Evolutionary conservation across 2,888 invertebrate genomes (phyloP), one percentile per base, ranked within the genome.

Genomic region (Torymus aiolomorphi): DNA sequence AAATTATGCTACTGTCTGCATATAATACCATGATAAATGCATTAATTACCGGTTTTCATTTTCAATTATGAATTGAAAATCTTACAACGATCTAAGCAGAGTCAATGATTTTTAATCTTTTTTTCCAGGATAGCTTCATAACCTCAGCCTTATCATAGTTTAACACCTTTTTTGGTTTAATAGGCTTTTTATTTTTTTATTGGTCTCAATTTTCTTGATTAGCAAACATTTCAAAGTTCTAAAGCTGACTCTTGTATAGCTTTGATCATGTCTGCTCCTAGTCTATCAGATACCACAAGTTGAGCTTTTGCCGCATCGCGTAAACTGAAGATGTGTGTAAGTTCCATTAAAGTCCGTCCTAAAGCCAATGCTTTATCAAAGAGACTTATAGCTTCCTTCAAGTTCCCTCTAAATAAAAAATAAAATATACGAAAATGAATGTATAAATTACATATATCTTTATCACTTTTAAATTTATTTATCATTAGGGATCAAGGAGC

Each of bases 241-340:
- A 82, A 85, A 80, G 82, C 76, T 72, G 83, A 66, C 77, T 72
- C 82, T 59, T 84, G 84, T 5, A 86, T 71, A 76, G 84, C 84
- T 75, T 80, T 83, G 62, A 91, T 88, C 83, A 91, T 87, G 73
- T 94, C 93, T 42, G 93, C 91, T 80, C 95, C 95, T 91, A 96
- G 92, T 89, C 94, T 94, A 84, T 94, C 93, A 0, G 95, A 95
- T 61, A 97, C 95, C 89, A 94, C 95, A 71, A 96, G 91, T 91
- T 98, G 98, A 49, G 97, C 96, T 84, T 95, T 93, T 12, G 98
- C 97, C 18, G 98, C 98, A 91, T 97, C 96, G 87, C 95, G 94
- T 84, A 98, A 91, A 2, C 97, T 96, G 90, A 95, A 97, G 87
- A 98, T 92, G 90, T 98, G 98, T 49, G 96, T 94, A 93, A 98